Conservation (phyloP, 2,113 vertebrate species). For the Balaenoptera acutorostrata region DNA sequence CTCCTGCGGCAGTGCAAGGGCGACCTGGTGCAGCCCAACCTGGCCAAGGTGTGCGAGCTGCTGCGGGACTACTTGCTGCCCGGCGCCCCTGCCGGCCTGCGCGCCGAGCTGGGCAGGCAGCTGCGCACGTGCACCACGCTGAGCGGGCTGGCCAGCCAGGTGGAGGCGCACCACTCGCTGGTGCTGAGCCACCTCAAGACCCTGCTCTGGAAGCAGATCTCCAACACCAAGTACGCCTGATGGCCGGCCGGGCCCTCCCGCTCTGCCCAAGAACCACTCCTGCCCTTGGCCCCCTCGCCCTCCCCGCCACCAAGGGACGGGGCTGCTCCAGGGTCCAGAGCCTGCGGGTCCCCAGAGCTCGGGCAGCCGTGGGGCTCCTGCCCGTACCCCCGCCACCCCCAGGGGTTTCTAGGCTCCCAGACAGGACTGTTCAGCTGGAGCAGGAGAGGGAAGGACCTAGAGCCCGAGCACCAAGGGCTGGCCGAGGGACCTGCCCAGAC, state of each 20-base stretch:
- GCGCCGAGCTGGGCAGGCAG: slow-evolving; percentile 90
- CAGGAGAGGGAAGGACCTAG: not conserved
- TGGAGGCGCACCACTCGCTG: slow-evolving; percentile 96
- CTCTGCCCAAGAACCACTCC: rapidly evolving
- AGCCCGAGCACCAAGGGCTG: not conserved
- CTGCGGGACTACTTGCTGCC: slow-evolving; percentile 92
- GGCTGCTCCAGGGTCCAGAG: too few species aligned
- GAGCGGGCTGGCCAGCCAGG: slow-evolving; percentile 94
- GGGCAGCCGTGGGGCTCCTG: not conserved
- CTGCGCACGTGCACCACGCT: slow-evolving; percentile 94
- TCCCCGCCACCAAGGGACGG: rapidly evolving
- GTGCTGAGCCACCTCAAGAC: slow-evolving; percentile 97
- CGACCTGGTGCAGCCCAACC: slow-evolving; percentile 93
- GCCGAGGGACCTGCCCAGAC: not conserved
- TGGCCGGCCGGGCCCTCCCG: rapidly evolving
- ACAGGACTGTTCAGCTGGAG: rapidly evolving
- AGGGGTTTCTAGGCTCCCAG: not conserved
- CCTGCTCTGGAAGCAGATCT: slow-evolving; percentile 96
- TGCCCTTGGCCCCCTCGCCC: rapidly evolving
- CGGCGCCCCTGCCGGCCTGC: slow-evolving; percentile 86
- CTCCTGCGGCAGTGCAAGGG: slow-evolving; percentile 94
- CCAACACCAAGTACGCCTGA: slow-evolving; percentile 94
- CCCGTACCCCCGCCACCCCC: rapidly evolving
- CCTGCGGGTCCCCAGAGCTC: too few species aligned
- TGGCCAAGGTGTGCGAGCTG: slow-evolving; percentile 93